phyloP scores from a whole-genome alignment of 92 coral and sea anemone species.

The Umimayanthus kanabou region DNA sequence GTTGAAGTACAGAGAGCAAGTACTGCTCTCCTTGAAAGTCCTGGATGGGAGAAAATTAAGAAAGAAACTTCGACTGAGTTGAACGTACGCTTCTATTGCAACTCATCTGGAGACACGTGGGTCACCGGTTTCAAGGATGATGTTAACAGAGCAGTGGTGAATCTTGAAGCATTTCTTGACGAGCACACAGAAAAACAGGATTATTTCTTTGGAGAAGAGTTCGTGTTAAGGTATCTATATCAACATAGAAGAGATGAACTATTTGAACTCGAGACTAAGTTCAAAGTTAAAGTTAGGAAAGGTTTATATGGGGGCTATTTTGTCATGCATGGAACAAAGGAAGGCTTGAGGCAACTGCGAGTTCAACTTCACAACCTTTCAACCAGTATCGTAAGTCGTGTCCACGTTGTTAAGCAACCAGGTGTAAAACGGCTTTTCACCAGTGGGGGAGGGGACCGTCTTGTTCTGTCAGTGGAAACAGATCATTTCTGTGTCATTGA shows the following conservation, averaged over 20 bases:
- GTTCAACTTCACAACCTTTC: constrained; percentile 24
- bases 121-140: constrained; percentile 65
- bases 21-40: constrained; percentile 33
- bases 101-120: constrained; percentile 65
- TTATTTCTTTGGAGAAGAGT: constrained; percentile 42
- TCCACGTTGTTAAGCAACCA: constrained; percentile 53
- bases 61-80: constrained; percentile 29
- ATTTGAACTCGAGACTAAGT: constrained; percentile 45
- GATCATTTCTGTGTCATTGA: constrained; percentile 67
- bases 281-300: constrained; percentile 51
- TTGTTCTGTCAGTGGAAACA: constrained; percentile 62
- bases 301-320: constrained; percentile 10
- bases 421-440: constrained; percentile 59
- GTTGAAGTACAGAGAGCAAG: constrained; percentile 56
- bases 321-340: too few relatives aligned
- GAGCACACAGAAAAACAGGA: constrained; percentile 54
- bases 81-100: constrained; percentile 44
- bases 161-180: constrained; percentile 55
- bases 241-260: constrained; percentile 64
- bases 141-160: constrained; percentile 52
- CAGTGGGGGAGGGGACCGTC: constrained; percentile 59
- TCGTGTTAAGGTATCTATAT: constrained; percentile 55
- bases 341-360: neutral
- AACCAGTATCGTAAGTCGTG: constrained; percentile 23
- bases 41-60: constrained; percentile 59